Conservation (phyloP, 2,797 vertebrate genomes). For the Muscicapa striata region DNA sequence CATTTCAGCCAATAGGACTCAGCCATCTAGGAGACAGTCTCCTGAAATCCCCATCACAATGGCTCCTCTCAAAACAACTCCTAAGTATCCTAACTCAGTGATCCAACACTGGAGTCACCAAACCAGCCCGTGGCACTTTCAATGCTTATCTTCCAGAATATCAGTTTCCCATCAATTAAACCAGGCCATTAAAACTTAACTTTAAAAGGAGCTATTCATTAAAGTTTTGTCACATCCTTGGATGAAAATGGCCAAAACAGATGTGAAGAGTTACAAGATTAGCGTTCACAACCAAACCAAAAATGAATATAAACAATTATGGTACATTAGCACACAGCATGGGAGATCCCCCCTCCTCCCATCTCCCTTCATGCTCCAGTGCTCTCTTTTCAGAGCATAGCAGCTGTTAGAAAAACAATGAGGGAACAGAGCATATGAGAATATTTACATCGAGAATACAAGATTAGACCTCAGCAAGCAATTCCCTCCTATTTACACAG, state of each 20-base stretch:
- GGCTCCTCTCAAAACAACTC: not conserved
- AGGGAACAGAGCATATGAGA: not conserved
- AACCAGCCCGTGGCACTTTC: not conserved
- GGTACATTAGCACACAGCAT: conserved; percentile 12
- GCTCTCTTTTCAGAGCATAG: conserved; percentile 22
- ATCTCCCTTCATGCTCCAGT: conserved; percentile 24
- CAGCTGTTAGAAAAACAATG: conserved; percentile 50
- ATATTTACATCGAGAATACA: conserved; percentile 46
- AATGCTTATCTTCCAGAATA: conserved; percentile 7
- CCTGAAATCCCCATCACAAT: not conserved
- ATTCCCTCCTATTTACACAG: not conserved
- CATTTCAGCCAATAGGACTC: not conserved
- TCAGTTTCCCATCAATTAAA: conserved; percentile 65
- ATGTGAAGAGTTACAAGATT: conserved; percentile 4
- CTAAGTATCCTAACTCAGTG: not conserved
- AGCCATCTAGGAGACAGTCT: not conserved
- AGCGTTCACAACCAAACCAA: not conserved
- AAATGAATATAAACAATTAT: not conserved
- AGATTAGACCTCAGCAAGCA: conserved; percentile 12
- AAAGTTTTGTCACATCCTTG: conserved; percentile 60
- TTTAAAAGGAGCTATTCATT: conserved; percentile 47
- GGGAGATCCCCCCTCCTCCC: conserved; percentile 3
- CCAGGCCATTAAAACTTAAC: conserved; percentile 34
- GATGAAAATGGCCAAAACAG: conserved; percentile 35
- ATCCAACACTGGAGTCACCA: not conserved